phyloP scores from a whole-genome alignment of 1,140 invertebrate genomes.

The Babylonia areolata region DNA sequence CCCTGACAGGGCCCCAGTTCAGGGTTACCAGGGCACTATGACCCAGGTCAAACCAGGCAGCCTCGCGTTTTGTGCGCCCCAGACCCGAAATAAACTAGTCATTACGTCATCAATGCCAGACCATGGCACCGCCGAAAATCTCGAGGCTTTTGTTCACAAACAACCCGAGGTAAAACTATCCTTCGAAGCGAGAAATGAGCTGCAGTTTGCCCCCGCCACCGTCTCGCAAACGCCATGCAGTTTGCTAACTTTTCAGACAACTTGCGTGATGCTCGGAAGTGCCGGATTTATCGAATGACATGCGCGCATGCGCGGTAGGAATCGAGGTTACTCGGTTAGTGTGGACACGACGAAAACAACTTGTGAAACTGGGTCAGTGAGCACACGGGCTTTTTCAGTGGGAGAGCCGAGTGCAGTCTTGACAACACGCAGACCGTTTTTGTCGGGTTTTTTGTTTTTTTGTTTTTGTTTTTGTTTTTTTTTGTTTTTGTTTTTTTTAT shows the following conservation, averaged over 20 bases:
- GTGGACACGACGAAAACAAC: slow-evolving; percentile 7
- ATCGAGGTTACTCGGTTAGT: slow-evolving; percentile 7
- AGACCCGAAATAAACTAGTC: not conserved
- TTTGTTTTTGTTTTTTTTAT: no score
- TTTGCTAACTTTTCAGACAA: not conserved
- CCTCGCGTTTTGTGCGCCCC: not conserved
- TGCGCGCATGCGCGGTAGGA: not conserved
- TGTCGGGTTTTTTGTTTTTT: no score
- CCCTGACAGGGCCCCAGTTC: not conserved
- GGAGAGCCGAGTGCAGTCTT: not conserved
- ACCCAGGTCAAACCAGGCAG: not conserved
- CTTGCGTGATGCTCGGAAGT: not conserved
- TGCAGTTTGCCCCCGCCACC: not conserved
- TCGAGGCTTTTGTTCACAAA: not conserved
- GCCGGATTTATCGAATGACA: not conserved
- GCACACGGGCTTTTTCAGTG: not conserved
- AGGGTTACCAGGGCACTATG: slow-evolving; percentile 4
- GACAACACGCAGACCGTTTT: not conserved
- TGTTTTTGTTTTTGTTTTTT: no score
- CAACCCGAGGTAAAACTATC: not conserved
- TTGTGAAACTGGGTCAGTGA: not conserved
- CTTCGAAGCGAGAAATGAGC: not conserved
- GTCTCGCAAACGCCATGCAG: not conserved
- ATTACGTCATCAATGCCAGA: not conserved
- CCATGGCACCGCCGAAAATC: not conserved